Conservation (phyloP, 2,113 vertebrate species). For the Heteronetta atricapilla region DNA sequence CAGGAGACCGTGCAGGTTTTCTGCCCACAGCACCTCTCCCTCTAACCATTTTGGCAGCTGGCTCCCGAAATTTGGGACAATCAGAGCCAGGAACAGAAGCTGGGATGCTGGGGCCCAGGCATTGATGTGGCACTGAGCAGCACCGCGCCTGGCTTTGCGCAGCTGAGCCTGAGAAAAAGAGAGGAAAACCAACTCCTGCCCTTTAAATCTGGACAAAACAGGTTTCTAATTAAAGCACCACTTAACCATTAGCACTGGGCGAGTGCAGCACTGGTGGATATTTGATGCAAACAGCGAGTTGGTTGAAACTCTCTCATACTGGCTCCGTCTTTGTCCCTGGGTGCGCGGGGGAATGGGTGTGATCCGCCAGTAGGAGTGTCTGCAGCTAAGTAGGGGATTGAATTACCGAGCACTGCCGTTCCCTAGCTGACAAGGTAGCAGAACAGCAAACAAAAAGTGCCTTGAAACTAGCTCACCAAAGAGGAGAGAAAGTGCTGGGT, state of each 20-base stretch:
- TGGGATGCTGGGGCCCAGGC: not conserved
- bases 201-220: slow-evolving; percentile 13
- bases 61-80: not conserved
- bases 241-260: not conserved
- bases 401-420: slow-evolving; percentile 61
- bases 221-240: slow-evolving; percentile 11
- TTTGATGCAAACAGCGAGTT: not conserved
- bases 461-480: not conserved
- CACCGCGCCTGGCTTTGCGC: not conserved
- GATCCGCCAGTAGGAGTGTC: slow-evolving; percentile 62
- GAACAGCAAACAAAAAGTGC: slow-evolving; percentile 43
- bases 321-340: slow-evolving; percentile 31
- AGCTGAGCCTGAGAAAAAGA: not conserved
- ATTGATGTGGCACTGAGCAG: not conserved
- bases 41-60: not conserved
- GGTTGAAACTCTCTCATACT: slow-evolving; percentile 14
- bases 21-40: not conserved
- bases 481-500: not conserved
- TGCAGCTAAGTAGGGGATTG: slow-evolving; percentile 61
- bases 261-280: not conserved
- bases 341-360: slow-evolving; percentile 66
- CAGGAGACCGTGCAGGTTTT: not conserved
- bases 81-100: not conserved
- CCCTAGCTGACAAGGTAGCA: slow-evolving; percentile 59
- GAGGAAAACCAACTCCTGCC: accelerated